A percentile compares a stretch with the other conserved stretches of the same genome.
Evolutionary conservation across 53 echinoderm and acorn worm species (phyloP).

Genomic region (Paelopatides confundens): DNA sequence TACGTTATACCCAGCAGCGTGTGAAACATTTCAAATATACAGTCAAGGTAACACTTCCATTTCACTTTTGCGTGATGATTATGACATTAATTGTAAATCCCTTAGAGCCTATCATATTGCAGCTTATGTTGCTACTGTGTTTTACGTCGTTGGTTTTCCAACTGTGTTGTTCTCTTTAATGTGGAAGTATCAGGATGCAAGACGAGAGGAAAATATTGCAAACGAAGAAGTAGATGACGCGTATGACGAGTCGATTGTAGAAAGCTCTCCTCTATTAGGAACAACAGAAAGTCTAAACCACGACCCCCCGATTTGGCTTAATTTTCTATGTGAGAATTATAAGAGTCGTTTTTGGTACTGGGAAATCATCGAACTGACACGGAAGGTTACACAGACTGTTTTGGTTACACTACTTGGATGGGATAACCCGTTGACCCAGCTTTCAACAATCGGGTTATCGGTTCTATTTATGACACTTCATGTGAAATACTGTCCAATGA

Average conservation of each 20-base stretch:
- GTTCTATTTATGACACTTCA: neutral
- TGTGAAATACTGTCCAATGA: neutral
- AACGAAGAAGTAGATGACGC: neutral
- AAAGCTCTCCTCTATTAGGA: neutral
- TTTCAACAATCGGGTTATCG: neutral
- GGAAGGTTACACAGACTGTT: neutral
- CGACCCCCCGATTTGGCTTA: neutral
- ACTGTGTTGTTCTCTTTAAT: neutral
- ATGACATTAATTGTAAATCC: neutral
- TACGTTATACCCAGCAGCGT: neutral
- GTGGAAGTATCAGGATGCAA: neutral
- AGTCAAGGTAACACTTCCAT: neutral
- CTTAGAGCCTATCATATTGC: neutral
- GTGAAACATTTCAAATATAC: neutral
- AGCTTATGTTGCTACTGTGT: neutral
- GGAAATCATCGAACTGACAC: neutral
- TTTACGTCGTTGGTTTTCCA: neutral
- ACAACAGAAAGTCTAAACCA: neutral
- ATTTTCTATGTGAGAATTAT: constrained; percentile 13
- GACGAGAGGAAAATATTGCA: too few species aligned
- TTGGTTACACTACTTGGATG: neutral
- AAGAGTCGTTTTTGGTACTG: constrained; percentile 3
- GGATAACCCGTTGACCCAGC: neutral
- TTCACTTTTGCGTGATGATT: neutral
- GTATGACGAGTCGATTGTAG: neutral